These are phyloP conservation scores for Temnothorax longispinosus DNA, from an alignment of 1,140 invertebrate species.

Conservation along the genomic window DNA sequence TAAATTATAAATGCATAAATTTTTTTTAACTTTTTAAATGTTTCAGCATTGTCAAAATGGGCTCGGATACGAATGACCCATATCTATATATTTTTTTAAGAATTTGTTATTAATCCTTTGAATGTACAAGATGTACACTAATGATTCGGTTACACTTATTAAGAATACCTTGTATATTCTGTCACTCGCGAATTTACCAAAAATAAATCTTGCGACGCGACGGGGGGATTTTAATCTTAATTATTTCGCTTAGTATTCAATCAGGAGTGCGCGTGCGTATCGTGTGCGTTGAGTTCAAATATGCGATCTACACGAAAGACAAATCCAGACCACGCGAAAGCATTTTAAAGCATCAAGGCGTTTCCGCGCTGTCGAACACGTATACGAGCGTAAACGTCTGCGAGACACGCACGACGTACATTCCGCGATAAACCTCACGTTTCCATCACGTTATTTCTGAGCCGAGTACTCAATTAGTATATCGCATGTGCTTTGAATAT, in stretches of 20 bases:
- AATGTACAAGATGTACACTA: background rate
- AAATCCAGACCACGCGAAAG: slow-evolving; percentile 15
- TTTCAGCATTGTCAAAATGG: background rate
- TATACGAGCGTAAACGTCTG: background rate
- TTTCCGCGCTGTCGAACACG: background rate
- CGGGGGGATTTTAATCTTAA: slow-evolving; percentile 1
- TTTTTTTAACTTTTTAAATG: background rate
- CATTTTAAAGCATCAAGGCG: background rate
- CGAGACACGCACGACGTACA: slow-evolving; percentile 21
- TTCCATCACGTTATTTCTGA: slow-evolving; percentile 16
- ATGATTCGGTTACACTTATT: background rate
- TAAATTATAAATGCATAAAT: background rate
- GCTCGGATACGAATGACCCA: background rate
- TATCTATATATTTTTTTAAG: background rate
- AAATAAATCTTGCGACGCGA: background rate
- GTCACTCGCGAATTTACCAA: background rate
- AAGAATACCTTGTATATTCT: background rate
- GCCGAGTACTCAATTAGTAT: slow-evolving; percentile 6
- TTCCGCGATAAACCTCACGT: slow-evolving; percentile 3
- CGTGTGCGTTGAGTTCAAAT: slow-evolving; percentile 22
- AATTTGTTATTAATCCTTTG: background rate
- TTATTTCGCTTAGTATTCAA: background rate
- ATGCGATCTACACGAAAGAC: slow-evolving; percentile 2
- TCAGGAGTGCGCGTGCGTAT: background rate
- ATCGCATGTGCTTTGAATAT: slow-evolving; percentile 5